Conservation (phyloP, 2,113 vertebrate species). For the Callipepla californica region DNA sequence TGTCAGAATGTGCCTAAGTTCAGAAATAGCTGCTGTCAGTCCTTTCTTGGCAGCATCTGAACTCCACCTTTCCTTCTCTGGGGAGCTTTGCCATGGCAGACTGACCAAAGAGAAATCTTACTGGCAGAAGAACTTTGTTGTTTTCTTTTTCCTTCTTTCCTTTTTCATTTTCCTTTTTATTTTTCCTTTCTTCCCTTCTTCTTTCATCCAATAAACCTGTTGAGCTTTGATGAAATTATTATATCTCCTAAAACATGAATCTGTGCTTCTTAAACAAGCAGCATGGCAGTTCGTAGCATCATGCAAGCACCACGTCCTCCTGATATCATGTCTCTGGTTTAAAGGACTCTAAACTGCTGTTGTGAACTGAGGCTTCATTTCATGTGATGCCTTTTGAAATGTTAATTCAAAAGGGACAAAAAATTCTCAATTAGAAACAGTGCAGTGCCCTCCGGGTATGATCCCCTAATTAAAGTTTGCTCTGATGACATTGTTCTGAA, state of each 20-base stretch:
- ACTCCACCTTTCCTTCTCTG: not conserved
- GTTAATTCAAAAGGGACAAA: slow-evolving; percentile 29
- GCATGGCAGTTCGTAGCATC: not conserved
- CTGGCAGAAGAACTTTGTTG: not conserved
- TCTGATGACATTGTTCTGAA: slow-evolving; percentile 31
- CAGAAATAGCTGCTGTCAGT: not conserved
- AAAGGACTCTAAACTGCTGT: not conserved
- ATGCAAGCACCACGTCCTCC: not conserved
- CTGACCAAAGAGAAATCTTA: not conserved
- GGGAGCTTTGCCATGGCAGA: not conserved
- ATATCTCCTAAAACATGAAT: not conserved
- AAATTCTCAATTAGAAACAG: not conserved
- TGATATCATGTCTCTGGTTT: not conserved
- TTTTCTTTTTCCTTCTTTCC: not conserved
- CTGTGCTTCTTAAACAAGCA: not conserved
- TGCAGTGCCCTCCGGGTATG: slow-evolving; percentile 10
- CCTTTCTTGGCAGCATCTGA: not conserved
- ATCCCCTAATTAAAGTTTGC: slow-evolving; percentile 36
- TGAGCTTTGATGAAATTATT: not conserved
- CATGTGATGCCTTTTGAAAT: not conserved
- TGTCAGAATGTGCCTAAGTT: not conserved
- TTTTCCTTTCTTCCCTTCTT: not conserved
- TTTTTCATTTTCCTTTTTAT: not conserved
- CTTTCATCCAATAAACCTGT: not conserved
- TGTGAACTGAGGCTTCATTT: not conserved